Base-by-base conservation (phyloP, 2,888 invertebrate genomes). In the Hydraecia micacea region DNA sequence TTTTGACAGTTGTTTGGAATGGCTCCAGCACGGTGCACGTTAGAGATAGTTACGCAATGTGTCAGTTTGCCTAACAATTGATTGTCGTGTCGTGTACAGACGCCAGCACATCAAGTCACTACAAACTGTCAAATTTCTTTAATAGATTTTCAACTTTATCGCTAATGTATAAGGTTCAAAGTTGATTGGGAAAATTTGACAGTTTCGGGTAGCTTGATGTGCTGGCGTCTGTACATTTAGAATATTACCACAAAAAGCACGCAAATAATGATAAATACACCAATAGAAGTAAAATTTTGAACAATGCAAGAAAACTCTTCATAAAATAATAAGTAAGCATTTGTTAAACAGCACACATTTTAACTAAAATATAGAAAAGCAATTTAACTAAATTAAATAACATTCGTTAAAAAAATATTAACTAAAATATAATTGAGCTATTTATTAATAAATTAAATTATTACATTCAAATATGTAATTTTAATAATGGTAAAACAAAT, bases 341-440 rank as follows among this genome's bases (percentile, higher is more conserved):
- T 63, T 42, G 49, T 21, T 58, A 0, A 58, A 39, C 21, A n/a
- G 58, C 42, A 77, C 9, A 39, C 3, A 58, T 28, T 28, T 32
- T 52, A 32, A 69, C 6, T 5, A 28, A 32, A 58, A 66, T 0
- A 58, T 46, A 25, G 36, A n/a, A 46, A 72, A 80, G 39, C 15
- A 71, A 55, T 55, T 18, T 0, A 55, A 80, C 2, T 36, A 46
- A 18, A 46, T 42, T 42, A 36, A 66, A 39, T n/a, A 60, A 66
- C 32, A 49, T 18, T 42, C n/a, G 5, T 5, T 18, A n/a, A 32
- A 42, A 32, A 42, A 65, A 13, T 2, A 18, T 49, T 21, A 9
- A 52, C 8, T 9, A 36, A 58, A 58, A 55, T 62, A 52, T 28
- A 71, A 63, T 77, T 67, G 32, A 70, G 3, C 60, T 83, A 84